Base-by-base conservation (phyloP, 2,113 vertebrate genomes). In the Aramus guarauna region DNA sequence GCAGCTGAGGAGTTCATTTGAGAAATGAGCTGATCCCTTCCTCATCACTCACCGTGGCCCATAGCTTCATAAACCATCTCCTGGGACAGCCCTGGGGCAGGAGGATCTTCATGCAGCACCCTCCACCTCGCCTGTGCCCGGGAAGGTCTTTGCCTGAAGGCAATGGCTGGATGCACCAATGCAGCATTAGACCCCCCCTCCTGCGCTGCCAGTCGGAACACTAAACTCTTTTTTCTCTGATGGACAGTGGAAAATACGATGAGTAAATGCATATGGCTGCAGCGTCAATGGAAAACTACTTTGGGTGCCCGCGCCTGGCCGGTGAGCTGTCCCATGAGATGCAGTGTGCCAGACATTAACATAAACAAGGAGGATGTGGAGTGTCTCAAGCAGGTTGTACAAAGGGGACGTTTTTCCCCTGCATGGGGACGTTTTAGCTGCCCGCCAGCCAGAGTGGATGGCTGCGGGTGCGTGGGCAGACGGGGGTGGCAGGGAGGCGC, bases 121-220 rank as follows among this genome's bases (percentile, higher is more conserved):
- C 36, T 53, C 26, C 41, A 53, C 1, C 11, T n/a, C 3, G 0
- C n/a, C 27, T 27, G 53, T 12, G 3, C 30, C 68, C 19, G 3
- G 58, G 34, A 75, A 26, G 23, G 15, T 2, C 45, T 87, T 59
- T 55, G 37, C 64, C 23, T 16, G 43, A 22, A 72, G 81, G 30
- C 45, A 15, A 0, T 0, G 3, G 15, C 39, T 1, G 2, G 19
- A 11, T 2, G 2, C 34, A 27, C 9, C 1, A 4, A 36, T 1
- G 0, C 36, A 32, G 55, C 36, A 1, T 43, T 55, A 77, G 67
- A 32, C 26, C 45, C 74, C 26, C 45, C 74, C 45, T 66, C n/a
- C 37, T 60, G 63, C 5, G 0, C 76, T 62, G 80, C 58, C 73
- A 94, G 34, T 47, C 4, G 1, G 17, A 7, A 32, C 26, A 2